A percentile compares a stretch with the other conserved stretches of the same genome.
Evolutionary conservation across 1,140 invertebrate genomes (phyloP).

Genomic region (Bombus sylvicola): DNA sequence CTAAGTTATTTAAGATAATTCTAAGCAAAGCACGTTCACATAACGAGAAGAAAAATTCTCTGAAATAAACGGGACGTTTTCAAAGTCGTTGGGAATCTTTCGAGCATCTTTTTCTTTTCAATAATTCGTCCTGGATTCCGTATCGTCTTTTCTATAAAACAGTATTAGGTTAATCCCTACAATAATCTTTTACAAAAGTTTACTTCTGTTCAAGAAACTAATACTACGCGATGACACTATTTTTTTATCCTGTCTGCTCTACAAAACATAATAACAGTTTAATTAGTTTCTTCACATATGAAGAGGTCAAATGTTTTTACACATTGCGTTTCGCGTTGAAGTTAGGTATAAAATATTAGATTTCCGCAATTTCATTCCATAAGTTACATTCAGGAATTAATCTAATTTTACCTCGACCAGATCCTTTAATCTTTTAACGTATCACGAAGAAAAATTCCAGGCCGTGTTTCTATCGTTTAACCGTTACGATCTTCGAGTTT

Average conservation of each 20-base stretch:
- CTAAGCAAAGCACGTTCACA: background rate
- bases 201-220: background rate
- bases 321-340: background rate
- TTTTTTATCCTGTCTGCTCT: too few species aligned
- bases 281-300: too few species aligned
- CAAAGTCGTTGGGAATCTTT: background rate
- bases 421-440: background rate
- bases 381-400: background rate
- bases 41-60: too few species aligned
- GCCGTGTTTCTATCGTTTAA: too few species aligned
- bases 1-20: background rate
- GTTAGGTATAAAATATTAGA: background rate
- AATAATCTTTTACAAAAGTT: conserved; percentile 12
- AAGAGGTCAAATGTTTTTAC: background rate
- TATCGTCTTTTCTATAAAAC: background rate
- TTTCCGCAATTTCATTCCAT: background rate
- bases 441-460: background rate
- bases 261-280: background rate
- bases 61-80: background rate
- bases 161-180: background rate
- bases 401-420: background rate
- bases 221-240: background rate
- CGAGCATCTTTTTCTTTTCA: background rate
- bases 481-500: too few species aligned
- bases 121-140: background rate